Conservation (phyloP, 2,888 invertebrate species). For the Leptopterna dolabrata region DNA sequence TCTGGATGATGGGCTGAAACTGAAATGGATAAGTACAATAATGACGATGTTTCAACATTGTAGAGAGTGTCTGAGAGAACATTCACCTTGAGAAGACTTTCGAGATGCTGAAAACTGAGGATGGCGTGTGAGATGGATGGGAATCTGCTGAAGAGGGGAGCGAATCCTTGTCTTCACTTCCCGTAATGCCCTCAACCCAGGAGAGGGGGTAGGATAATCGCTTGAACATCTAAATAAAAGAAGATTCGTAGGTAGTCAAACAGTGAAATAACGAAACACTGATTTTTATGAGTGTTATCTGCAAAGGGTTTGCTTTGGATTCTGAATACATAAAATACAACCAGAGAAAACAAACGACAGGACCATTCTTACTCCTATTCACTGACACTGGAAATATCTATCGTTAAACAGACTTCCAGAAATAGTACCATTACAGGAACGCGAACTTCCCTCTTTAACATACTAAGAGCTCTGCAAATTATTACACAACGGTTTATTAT, state of each 20-base stretch:
- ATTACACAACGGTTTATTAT: no score
- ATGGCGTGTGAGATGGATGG: conserved; percentile 68
- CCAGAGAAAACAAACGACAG: no score
- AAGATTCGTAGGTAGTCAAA: conserved; percentile 63
- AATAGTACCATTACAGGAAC: no score
- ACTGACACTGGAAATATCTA: no score
- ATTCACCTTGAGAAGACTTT: conserved; percentile 76
- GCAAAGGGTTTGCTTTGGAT: no score
- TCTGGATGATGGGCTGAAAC: not conserved
- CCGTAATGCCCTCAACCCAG: conserved; percentile 90
- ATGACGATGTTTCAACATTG: not conserved
- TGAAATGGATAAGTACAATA: not conserved
- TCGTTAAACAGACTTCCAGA: no score
- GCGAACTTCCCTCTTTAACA: no score
- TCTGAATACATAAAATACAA: no score
- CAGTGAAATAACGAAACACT: conserved; percentile 40
- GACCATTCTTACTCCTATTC: no score
- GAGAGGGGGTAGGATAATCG: conserved; percentile 90
- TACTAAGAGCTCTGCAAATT: no score
- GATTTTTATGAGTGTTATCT: no score
- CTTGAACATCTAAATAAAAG: conserved; percentile 80
- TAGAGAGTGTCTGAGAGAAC: not conserved
- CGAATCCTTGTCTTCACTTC: conserved; percentile 72
- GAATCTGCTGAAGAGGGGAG: conserved; percentile 67
- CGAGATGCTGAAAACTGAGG: conserved; percentile 73